A percentile compares a stretch with the other conserved stretches of the same genome.
phyloP scores from a whole-genome alignment of 2,113 vertebrate genomes.

The Eulemur macaco region DNA sequence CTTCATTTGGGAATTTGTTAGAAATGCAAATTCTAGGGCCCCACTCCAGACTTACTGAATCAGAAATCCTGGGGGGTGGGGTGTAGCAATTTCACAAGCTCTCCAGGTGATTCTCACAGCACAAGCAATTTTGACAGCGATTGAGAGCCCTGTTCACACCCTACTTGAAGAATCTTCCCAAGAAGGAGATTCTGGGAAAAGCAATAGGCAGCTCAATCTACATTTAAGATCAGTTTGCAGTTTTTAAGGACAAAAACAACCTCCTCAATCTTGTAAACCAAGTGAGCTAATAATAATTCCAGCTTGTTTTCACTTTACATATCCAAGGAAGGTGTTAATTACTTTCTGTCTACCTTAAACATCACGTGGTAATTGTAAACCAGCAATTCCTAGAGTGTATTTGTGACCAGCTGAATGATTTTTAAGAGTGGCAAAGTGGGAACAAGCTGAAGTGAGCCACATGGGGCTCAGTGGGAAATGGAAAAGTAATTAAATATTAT shows the following conservation, averaged over 20 bases:
- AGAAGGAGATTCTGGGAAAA: neutral
- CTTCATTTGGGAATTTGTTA: neutral
- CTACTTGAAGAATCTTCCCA: neutral
- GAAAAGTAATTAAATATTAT: conserved; percentile 34
- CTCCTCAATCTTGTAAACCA: neutral
- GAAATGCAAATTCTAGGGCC: neutral
- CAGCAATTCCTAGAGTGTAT: neutral
- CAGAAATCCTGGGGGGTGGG: neutral
- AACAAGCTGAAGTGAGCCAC: neutral
- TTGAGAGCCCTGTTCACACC: neutral
- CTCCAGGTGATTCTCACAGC: neutral
- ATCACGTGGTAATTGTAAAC: neutral
- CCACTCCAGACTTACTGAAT: neutral
- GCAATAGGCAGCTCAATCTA: neutral
- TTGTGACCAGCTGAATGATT: neutral
- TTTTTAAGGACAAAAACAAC: conserved; percentile 25
- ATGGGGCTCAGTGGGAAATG: neutral
- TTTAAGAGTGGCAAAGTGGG: neutral
- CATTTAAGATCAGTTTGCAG: neutral
- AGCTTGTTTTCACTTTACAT: neutral
- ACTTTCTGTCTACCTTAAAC: conserved; percentile 8
- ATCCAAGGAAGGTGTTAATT: conserved; percentile 12
- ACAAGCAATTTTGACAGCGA: neutral
- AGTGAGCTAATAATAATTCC: neutral
- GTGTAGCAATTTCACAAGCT: neutral